Evolutionary conservation across 92 coral and sea anemone species (phyloP), one percentile per base, ranked within the genome.

Genomic region (Desmophyllum pertusum): DNA sequence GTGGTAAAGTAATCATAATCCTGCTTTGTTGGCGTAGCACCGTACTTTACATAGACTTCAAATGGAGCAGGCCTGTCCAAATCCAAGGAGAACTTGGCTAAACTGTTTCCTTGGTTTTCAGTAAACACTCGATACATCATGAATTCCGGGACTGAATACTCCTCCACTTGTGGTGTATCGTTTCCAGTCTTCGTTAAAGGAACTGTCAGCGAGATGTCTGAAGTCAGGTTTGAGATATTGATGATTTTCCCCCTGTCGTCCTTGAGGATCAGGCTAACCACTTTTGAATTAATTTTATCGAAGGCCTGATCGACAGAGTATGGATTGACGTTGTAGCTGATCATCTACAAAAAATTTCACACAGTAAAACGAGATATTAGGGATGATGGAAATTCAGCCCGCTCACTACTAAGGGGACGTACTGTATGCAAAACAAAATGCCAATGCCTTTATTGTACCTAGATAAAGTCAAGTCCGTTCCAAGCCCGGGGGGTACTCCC

Each of bases 41-140:
- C 75, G 46, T 79, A 65, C 23, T 79, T 79, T 0, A 66, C 84
- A 35, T 64, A 79, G 6, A 79, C n/a, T 46, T 79, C 75, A 48
- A 79, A 64, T 10, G 31, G 62, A 15, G 74, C 83, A 17, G 52
- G 23, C 62, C 63, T 10, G n/a, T 79, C 43, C 4, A 65, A 5
- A 5, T 52, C 9, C 5, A 79, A 15, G 29, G 31, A 43, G 33
- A 79, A 37, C 62, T 67, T n/a, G 29, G 66, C 23, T 19, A 33
- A 42, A 5, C 73, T 79, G 14, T 46, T 79, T 29, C 48, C 63
- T 30, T 31, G 42, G 4, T 21, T 31, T 21, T 48, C 68, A 7
- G 64, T 67, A 65, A 79, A 46, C 31, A 23, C 46, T 7, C 84
- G 74, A 45, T 79, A 46, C 31, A 33, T 4, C 84, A 79, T 79